Evolutionary conservation across 2,888 invertebrate genomes (phyloP).

Genomic region (Shargacucullia verbasci): DNA sequence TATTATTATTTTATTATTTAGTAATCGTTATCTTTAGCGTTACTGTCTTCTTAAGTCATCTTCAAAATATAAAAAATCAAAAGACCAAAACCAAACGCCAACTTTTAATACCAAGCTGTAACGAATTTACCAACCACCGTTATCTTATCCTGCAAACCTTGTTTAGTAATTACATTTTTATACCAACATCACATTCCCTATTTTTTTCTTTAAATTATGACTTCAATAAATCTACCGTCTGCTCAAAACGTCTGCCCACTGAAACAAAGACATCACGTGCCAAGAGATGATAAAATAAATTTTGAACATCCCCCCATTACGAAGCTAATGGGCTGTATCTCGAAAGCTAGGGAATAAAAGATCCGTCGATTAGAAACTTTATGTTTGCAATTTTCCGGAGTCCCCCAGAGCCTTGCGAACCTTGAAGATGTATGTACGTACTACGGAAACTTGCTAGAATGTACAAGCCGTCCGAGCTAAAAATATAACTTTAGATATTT

Average conservation of each 20-base stretch:
- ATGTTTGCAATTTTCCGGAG: conserved; percentile 86
- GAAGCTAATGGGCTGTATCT: conserved; percentile 88
- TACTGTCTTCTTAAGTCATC: no score
- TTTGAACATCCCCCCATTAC: conserved; percentile 86
- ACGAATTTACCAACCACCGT: not conserved
- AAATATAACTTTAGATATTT: not conserved
- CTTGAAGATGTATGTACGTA: conserved; percentile 65
- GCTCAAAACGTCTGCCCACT: conserved; percentile 61
- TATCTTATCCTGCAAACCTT: conserved; percentile 15
- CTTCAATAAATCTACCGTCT: conserved; percentile 62
- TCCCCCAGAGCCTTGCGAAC: conserved; percentile 66
- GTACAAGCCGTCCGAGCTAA: conserved; percentile 1
- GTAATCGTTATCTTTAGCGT: no score
- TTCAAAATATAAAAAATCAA: not conserved
- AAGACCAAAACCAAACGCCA: not conserved
- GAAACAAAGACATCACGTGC: conserved; percentile 87
- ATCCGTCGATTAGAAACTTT: conserved; percentile 89
- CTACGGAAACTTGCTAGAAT: conserved; percentile 37
- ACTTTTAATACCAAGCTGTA: not conserved
- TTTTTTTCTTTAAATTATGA: conserved; percentile 54
- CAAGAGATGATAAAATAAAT: conserved; percentile 88
- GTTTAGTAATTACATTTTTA: conserved; percentile 54
- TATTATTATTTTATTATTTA: no score
- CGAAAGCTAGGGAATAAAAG: conserved; percentile 86
- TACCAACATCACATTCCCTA: conserved; percentile 35